Percentiles rank a stretch among this genome's conserved stretches.
Evolutionary conservation across 1,140 invertebrate genomes (phyloP).

Genomic region (Drosophila prosaltans): DNA sequence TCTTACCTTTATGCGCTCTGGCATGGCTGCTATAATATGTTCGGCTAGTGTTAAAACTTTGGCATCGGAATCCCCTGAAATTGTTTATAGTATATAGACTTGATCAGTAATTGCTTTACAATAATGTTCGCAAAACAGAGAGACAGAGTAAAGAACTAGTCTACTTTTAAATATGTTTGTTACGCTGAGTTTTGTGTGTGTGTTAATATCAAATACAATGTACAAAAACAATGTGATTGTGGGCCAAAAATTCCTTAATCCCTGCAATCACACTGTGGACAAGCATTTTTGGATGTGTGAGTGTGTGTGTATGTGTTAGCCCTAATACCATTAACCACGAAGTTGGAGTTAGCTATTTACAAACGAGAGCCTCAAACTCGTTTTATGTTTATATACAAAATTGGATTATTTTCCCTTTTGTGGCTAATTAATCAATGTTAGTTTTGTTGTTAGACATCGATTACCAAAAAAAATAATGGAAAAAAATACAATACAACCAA

Average conservation of each 20-base stretch:
- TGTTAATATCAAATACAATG: conserved; percentile 9
- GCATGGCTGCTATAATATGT: conserved; percentile 98
- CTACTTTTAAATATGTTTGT: conserved; percentile 26
- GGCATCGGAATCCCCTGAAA: conserved; percentile 95
- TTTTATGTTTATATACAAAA: conserved; percentile 26
- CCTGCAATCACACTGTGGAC: conserved; percentile 60
- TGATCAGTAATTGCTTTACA: neutral
- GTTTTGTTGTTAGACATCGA: conserved; percentile 59
- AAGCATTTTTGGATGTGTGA: conserved; percentile 46
- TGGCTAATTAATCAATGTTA: conserved; percentile 23
- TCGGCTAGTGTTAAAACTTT: conserved; percentile 96
- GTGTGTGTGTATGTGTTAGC: conserved; percentile 15
- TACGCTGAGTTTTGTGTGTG: conserved; percentile 8
- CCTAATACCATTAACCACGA: conserved; percentile 22
- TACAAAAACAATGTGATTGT: neutral
- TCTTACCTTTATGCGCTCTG: conserved; percentile 95
- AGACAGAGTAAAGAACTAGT: conserved; percentile 54
- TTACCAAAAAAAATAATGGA: neutral
- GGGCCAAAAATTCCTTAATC: conserved; percentile 31
- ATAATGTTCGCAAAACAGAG: conserved; percentile 21
- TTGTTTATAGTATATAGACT: conserved; percentile 37
- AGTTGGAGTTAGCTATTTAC: conserved; percentile 30
- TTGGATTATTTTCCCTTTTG: conserved; percentile 38
- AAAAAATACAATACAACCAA: neutral
- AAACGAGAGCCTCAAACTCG: conserved; percentile 24